phyloP scores from a whole-genome alignment of 2,888 invertebrate genomes.

The Liopterus haemorrhoidalis region DNA sequence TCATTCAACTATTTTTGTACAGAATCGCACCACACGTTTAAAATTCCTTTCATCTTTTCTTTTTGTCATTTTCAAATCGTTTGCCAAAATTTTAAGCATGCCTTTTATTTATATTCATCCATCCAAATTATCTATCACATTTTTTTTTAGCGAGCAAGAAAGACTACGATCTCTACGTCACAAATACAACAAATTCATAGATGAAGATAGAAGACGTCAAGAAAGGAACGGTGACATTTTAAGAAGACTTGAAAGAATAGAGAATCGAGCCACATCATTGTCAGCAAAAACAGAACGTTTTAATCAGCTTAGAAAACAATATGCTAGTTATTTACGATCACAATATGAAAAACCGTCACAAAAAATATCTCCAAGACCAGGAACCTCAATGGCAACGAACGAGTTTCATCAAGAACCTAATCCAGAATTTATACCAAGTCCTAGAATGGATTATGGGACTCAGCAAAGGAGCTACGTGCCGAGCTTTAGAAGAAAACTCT shows the following conservation, averaged over 20 bases:
- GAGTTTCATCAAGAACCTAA: not conserved
- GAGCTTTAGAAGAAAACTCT: conserved; percentile 11
- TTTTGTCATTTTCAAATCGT: too few relatives aligned
- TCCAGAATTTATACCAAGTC: too few relatives aligned
- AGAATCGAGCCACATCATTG: conserved; percentile 51
- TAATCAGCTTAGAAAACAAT: conserved; percentile 46
- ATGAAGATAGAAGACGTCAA: conserved; percentile 54
- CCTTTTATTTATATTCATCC: too few relatives aligned
- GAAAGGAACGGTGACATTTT: conserved; percentile 56
- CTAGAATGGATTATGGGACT: too few relatives aligned
- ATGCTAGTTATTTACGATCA: conserved; percentile 35
- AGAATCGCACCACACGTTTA: too few relatives aligned
- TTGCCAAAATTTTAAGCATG: too few relatives aligned
- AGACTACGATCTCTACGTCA: conserved; percentile 43
- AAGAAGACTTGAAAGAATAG: conserved; percentile 53
- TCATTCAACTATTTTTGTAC: too few relatives aligned
- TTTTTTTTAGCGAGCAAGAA: conserved; percentile 39
- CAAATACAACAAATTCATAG: conserved; percentile 50
- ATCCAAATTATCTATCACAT: not conserved
- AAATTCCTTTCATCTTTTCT: too few relatives aligned
- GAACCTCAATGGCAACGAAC: not conserved
- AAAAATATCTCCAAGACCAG: conserved; percentile 11
- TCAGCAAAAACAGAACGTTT: conserved; percentile 56
- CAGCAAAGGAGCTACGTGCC: too few relatives aligned
- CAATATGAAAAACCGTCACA: conserved; percentile 8